Conservation (phyloP, 2,888 invertebrate genomes). For the Philhelius pedissequus region DNA sequence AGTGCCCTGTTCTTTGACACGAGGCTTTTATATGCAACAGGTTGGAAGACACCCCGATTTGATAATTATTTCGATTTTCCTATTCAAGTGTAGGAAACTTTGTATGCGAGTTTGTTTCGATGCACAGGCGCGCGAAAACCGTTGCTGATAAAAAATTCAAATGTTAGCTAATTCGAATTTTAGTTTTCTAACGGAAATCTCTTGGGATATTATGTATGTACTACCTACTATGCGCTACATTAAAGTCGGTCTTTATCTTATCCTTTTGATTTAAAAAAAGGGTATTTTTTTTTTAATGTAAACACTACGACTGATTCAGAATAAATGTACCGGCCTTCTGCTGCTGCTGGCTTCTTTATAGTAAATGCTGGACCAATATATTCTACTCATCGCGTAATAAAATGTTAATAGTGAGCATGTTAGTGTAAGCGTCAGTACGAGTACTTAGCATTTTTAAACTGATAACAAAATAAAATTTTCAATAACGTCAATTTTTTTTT, state of each 20-base stretch:
- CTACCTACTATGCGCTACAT: neutral
- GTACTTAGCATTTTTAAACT: neutral
- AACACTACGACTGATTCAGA: slow-evolving; percentile 36
- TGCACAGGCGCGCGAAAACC: slow-evolving; percentile 48
- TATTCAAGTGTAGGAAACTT: slow-evolving; percentile 27
- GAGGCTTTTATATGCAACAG: slow-evolving; percentile 60
- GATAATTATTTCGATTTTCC: neutral
- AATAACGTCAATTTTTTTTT: neutral
- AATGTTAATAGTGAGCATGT: neutral
- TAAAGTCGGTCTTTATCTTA: neutral
- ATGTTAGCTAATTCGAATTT: neutral
- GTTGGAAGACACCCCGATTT: neutral
- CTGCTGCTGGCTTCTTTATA: slow-evolving; percentile 43
- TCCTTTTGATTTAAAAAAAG: neutral
- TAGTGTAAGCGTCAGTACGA: neutral
- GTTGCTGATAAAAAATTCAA: slow-evolving; percentile 25
- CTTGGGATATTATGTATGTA: no score
- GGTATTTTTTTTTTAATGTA: neutral
- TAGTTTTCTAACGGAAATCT: neutral
- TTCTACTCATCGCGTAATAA: no score
- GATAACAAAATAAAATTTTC: neutral
- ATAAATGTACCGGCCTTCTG: slow-evolving; percentile 36
- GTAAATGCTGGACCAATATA: slow-evolving; percentile 7
- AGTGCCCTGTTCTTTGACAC: neutral
- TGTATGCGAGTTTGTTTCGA: neutral